phyloP scores from a whole-genome alignment of 2,888 invertebrate species.

The Teinopalpus imperialis region DNA sequence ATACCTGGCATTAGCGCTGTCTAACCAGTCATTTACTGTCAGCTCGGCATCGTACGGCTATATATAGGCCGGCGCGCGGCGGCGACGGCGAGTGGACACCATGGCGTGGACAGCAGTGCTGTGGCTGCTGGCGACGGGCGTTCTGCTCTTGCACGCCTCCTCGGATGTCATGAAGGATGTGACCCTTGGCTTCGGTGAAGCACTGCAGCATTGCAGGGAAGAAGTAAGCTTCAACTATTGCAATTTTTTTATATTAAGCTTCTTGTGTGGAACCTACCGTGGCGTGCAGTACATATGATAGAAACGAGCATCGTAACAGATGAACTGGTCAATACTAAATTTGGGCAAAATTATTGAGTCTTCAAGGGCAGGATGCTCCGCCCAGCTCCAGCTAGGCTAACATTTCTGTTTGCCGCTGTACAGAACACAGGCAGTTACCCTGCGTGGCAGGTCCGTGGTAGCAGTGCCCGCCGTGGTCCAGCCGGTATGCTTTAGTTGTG shows the following conservation, averaged over 20 bases:
- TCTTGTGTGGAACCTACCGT: background rate
- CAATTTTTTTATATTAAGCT: background rate
- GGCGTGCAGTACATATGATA: no score
- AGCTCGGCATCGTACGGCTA: no score
- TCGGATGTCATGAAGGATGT: conserved; percentile 67
- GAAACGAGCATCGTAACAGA: no score
- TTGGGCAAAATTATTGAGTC: no score
- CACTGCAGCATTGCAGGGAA: conserved; percentile 62
- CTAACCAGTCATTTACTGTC: background rate
- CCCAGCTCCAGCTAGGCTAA: no score
- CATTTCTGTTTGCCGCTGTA: no score
- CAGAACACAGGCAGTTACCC: no score
- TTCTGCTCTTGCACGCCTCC: conserved; percentile 32
- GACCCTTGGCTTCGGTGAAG: conserved; percentile 72
- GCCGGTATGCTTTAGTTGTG: no score
- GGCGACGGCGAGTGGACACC: conserved; percentile 4
- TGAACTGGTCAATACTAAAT: no score
- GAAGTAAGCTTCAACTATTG: conserved; percentile 46
- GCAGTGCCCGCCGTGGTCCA: no score
- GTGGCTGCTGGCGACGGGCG: conserved; percentile 23
- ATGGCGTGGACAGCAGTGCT: conserved; percentile 25
- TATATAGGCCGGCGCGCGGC: conserved; percentile 16
- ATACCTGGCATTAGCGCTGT: background rate
- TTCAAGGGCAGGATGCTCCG: no score
- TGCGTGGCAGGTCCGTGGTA: no score